phyloP scores from a whole-genome alignment of 1,140 invertebrate species.

The Sogatella furcifera region DNA sequence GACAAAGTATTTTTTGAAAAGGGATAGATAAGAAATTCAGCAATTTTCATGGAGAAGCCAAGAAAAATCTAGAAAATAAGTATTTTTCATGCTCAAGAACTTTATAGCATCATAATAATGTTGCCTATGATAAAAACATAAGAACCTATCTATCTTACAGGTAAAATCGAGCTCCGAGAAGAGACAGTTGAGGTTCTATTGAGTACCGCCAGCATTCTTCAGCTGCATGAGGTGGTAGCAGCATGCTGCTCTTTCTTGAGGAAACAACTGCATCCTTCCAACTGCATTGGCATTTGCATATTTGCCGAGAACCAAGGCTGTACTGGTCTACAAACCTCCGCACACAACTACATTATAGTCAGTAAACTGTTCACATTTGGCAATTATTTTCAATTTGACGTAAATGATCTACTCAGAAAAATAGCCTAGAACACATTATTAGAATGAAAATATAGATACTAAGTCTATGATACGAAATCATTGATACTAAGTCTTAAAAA shows the following conservation, averaged over 20 bases:
- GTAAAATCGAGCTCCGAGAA: slow-evolving; percentile 61
- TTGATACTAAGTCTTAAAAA: no score
- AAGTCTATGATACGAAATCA: no score
- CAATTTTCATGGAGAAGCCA: no score
- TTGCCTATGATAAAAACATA: no score
- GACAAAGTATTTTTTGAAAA: no score
- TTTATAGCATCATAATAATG: no score
- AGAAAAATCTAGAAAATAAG: no score
- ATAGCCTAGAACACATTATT: no score
- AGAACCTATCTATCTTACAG: slow-evolving; percentile 28
- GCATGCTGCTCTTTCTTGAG: slow-evolving; percentile 83
- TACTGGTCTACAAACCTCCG: slow-evolving; percentile 59
- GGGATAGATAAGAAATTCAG: no score
- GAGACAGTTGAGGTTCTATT: slow-evolving; percentile 78
- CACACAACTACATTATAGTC: slow-evolving; percentile 56
- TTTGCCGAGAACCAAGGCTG: slow-evolving; percentile 88
- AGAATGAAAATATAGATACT: no score
- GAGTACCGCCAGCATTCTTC: slow-evolving; percentile 76
- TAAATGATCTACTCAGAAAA: no score
- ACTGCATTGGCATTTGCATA: slow-evolving; percentile 83
- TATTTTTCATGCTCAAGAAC: no score
- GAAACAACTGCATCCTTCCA: slow-evolving; percentile 86
- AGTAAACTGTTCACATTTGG: neutral
- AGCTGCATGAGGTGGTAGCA: slow-evolving; percentile 75
- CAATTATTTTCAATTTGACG: neutral